These are phyloP conservation scores for Pteruthius melanotis DNA, from an alignment of 2,113 vertebrate genomes.

Conservation along the genomic window DNA sequence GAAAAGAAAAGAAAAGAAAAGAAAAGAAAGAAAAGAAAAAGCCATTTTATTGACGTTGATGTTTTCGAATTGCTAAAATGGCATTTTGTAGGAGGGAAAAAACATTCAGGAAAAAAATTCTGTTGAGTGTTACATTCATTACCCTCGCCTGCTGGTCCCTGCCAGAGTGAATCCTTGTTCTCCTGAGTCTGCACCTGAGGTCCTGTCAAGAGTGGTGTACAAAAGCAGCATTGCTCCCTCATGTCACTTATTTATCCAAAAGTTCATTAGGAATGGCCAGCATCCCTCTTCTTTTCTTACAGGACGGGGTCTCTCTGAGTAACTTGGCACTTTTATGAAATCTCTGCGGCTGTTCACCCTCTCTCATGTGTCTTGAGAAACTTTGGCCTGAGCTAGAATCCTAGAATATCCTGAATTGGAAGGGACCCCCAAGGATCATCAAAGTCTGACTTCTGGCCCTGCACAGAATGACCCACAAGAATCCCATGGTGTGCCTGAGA, in stretches of 20 bases:
- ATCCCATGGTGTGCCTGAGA: too few relatives aligned
- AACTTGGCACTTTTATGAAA: accelerated
- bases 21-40: too few relatives aligned
- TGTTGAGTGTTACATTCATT: background rate
- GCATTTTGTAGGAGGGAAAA: background rate
- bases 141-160: background rate
- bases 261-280: accelerated
- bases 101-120: background rate
- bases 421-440: background rate
- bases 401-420: background rate
- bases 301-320: background rate
- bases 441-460: background rate
- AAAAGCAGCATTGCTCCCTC: background rate
- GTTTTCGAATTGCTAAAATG: background rate
- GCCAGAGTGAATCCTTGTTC: background rate
- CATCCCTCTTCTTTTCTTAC: background rate
- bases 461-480: background rate
- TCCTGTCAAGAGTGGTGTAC: background rate
- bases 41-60: background rate
- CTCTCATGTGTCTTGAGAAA: accelerated
- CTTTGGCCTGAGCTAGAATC: background rate
- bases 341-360: background rate
- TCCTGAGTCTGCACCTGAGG: accelerated
- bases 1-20: background rate
- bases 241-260: background rate